Evolutionary conservation across 2,888 invertebrate genomes (phyloP), one percentile per base, ranked within the genome.

Genomic region (Anthophora plumipes): DNA sequence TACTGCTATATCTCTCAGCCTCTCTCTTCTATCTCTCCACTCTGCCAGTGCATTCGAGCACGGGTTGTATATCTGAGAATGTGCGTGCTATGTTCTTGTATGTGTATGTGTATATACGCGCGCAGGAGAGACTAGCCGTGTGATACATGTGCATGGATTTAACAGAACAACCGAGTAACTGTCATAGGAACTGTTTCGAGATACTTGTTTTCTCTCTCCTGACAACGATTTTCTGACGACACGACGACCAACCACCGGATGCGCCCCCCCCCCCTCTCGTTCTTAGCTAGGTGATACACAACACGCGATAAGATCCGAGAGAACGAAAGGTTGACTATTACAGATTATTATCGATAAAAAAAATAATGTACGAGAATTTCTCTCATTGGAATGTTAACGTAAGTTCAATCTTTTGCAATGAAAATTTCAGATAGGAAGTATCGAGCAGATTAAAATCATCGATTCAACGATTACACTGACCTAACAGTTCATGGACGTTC

Each of bases 101-200:
- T 2, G 11, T 14, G n/a, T 46, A 7, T n/a, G n/a, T 20, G 25
- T 31, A 11, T 31, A 25, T 31, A 17, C 22, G 72, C 37, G 50
- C 66, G 55, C 59, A 54, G 41, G 69, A 67, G 50, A 37, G 66
- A 48, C 37, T 46, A 55, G 55, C 46, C 69, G 48, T 61, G 57
- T 75, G 74, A 68, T 73, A 66, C 69, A 70, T 57, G 67, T 71
- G 60, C 63, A 61, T 8, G 68, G 48, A 82, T 81, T 77, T 77
- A 79, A 71, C 69, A 54, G 55, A 73, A 68, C 70, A 61, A 68
- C 72, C 67, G 68, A 59, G 72, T 78, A 78, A 80, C 79, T 76
- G 76, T 76, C 77, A 70, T 55, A 54, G 76, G 57, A 80, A 66
- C 80, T 64, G 80, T 82, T 77, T 79, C 67, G 70, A 57, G 76